Conservation (phyloP, 2,888 invertebrate species). For the Trichopria drosophilae region DNA sequence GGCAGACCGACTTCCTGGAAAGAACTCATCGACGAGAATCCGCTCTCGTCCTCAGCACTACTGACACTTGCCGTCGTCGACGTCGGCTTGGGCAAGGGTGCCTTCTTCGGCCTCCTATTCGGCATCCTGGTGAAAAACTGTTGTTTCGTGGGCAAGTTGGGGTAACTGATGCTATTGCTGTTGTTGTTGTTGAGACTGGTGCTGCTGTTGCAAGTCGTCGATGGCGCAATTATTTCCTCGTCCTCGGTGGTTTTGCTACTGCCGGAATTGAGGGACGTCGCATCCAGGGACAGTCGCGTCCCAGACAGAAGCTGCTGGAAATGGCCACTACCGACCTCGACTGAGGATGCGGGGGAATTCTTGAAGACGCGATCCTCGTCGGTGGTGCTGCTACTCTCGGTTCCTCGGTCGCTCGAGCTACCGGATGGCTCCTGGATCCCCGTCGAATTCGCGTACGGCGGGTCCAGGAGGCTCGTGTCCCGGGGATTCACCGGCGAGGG, state of each 20-base stretch:
- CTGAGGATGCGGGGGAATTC: conserved; percentile 27
- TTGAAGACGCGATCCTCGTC: conserved; percentile 36
- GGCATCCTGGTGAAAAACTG: conserved; percentile 7
- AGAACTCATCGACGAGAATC: conserved; percentile 83
- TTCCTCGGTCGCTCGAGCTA: conserved; percentile 38
- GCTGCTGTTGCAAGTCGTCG: neutral
- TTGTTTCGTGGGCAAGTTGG: conserved; percentile 19
- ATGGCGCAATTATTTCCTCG: conserved; percentile 36
- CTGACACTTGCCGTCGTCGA: too few species aligned
- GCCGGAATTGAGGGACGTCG: conserved; percentile 48
- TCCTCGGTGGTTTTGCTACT: conserved; percentile 49
- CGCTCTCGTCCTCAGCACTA: conserved; percentile 76
- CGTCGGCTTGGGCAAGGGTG: conserved; percentile 16
- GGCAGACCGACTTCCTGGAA: conserved; percentile 81
- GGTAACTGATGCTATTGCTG: conserved; percentile 10
- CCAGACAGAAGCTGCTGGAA: neutral
- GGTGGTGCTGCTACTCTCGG: conserved; percentile 34
- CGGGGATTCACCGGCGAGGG: conserved; percentile 37
- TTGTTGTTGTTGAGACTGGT: too few species aligned
- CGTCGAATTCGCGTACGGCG: conserved; percentile 33
- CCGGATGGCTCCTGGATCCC: conserved; percentile 28
- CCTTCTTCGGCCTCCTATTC: conserved; percentile 22
- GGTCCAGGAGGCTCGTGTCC: conserved; percentile 13
- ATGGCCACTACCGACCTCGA: neutral
- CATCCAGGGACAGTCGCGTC: conserved; percentile 48